phyloP scores from a whole-genome alignment of 53 echinoderm and acorn worm genomes.

The Holothuria scabra region DNA sequence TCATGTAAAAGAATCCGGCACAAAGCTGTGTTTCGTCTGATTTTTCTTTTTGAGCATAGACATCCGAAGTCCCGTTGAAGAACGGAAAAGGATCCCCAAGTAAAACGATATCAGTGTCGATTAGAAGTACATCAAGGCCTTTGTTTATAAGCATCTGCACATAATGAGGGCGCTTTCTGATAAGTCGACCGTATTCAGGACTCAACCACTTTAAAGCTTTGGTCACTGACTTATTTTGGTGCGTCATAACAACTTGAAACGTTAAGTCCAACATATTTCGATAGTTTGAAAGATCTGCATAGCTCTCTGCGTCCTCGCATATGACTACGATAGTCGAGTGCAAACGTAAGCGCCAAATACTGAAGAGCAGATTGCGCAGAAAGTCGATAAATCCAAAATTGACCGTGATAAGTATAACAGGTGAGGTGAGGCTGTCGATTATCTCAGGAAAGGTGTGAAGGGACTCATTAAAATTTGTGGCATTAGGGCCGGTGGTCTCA shows the following conservation, averaged over 20 bases:
- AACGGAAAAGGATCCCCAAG: slow-evolving; percentile 13
- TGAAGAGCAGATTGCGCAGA: background rate
- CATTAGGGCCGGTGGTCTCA: too few relatives aligned
- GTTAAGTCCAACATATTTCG: background rate
- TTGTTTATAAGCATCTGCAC: background rate
- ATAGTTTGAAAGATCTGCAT: background rate
- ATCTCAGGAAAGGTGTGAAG: background rate
- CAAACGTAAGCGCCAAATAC: background rate
- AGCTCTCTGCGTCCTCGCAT: background rate
- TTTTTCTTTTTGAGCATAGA: background rate
- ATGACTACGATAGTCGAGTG: background rate
- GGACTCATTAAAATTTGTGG: too few relatives aligned
- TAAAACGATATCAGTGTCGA: slow-evolving; percentile 1
- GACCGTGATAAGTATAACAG: background rate
- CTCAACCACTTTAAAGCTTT: background rate
- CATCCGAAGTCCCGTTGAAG: background rate
- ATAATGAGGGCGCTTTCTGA: slow-evolving; percentile 15
- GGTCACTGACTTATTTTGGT: background rate
- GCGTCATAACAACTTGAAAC: background rate
- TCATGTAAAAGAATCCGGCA: slow-evolving; percentile 20
- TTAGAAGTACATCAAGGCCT: background rate
- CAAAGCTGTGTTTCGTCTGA: background rate
- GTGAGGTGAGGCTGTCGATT: background rate
- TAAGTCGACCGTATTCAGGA: background rate
- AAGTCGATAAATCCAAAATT: background rate